Base-by-base conservation (phyloP, 2,888 invertebrate genomes). In the Macrophya alboannulata region DNA sequence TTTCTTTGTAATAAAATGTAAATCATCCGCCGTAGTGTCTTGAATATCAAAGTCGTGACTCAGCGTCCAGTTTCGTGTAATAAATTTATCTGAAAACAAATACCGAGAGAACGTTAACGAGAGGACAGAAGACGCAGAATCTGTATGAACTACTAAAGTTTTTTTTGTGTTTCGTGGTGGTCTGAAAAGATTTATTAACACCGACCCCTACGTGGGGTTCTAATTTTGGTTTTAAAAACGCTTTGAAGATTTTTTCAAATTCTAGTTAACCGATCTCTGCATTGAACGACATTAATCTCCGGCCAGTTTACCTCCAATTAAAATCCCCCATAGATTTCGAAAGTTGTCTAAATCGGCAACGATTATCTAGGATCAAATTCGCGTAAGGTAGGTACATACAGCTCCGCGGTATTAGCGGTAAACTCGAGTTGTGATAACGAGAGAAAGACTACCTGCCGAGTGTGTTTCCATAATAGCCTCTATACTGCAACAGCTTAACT, bases 51-150 rank as follows among this genome's bases (percentile, higher is more conserved):
- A 74, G 10, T 74, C 45, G 72, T 74, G 72, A 74, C 72, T 45
- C 10, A 74, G 72, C 45, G 72, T 74, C 72, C 72, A 74, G 72
- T 74, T 74, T 74, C 72, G 72, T n/a, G 72, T 45, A 74, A 74
- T 74, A 74, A 74, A 74, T 74, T 74, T 25, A 10, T 4, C 25
- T 21, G 72, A 74, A 45, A 74, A 74, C 72, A 45, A 74, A 45
- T 21, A 9, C 72, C n/a, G 21, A 21, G 21, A 72, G 43, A 72
- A 43, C 6, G 5, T 3, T 4, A 43, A 1, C 0, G n/a, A 43
- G 0, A 43, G 21, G 21, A 45, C 1, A 21, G 72, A 45, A 21
- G 45, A 40, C 15, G 25, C 15, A 12, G 12, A 45, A 25, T 74
- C 45, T 4, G 74, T 48, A 74, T 17, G 31, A 72, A 43, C 71